These are phyloP conservation scores for Heliconius himera DNA, from an alignment of 1,140 invertebrate species.

Conservation along the genomic window DNA sequence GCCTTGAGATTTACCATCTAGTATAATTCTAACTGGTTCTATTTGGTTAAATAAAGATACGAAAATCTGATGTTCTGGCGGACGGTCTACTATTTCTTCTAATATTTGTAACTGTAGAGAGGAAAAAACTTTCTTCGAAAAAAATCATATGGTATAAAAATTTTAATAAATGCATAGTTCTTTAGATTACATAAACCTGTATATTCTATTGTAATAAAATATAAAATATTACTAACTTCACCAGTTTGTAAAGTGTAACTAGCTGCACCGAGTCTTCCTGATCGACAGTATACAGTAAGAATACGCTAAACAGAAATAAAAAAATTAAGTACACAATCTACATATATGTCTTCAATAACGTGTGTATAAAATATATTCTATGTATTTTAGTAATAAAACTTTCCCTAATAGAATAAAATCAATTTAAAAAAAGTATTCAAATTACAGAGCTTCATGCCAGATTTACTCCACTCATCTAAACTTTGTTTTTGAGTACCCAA, in stretches of 20 bases:
- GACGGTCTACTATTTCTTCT: constrained; percentile 83
- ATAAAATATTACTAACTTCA: constrained; percentile 69
- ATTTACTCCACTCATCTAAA: no score
- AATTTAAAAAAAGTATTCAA: no score
- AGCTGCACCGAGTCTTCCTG: constrained; percentile 84
- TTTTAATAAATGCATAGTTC: no score
- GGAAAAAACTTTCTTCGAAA: background rate
- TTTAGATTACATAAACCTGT: no score
- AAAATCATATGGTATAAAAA: no score
- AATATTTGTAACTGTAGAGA: constrained; percentile 81
- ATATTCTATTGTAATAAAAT: background rate
- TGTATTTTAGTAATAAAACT: no score
- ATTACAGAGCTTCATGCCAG: no score
- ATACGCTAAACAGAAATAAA: constrained; percentile 56
- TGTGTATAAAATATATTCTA: no score
- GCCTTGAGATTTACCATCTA: constrained; percentile 78
- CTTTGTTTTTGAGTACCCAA: no score
- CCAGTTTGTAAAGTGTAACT: constrained; percentile 86
- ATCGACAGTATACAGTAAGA: constrained; percentile 74
- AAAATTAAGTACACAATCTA: background rate
- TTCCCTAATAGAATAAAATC: no score
- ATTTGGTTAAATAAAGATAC: constrained; percentile 84
- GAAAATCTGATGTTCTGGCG: constrained; percentile 83
- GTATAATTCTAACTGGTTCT: constrained; percentile 83
- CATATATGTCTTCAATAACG: no score